Base-by-base conservation (phyloP, 2,113 vertebrate species). In the Taurulus bubalis region DNA sequence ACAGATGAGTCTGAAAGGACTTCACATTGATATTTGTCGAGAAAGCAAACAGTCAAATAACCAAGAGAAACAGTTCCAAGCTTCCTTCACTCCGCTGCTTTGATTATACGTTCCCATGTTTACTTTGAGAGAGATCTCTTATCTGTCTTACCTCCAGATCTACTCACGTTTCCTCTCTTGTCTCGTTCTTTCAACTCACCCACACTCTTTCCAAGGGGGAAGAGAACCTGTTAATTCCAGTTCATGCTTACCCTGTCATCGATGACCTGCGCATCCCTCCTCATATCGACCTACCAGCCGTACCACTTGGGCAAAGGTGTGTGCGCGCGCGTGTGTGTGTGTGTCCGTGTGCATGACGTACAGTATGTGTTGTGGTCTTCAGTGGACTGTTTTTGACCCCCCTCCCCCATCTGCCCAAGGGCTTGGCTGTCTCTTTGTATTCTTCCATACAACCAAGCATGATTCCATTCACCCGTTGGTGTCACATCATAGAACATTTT, bases 181-280 rank as follows among this genome's bases (percentile, higher is more conserved):
- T 67, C 24, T 68, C 65, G 67, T 68, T 82, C 73, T 77, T 72
- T 71, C 80, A 87, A 73, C 67, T 71, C 10, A 9, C 45, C 56
- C 47, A 2, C 69, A 6, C 3, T 0, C 40, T 67, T 86, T 90
- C 88, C 3, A 76, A 99, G 98, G 96, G 92, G 76, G 97, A 96
- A 18, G 96, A 98, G 30, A 97, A 96, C 49, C 95, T 98, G 75
- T 84, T 97, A 20, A 64, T 99, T 92, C 96, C 97, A 76, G 77
- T 98, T 74, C 97, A 99, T 88, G 98, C 95, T 84, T 99, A 99
- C 87, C 97, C 98, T 64, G 84, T 95, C 81, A 89, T 95, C 75
- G 95, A 97, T 87, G 94, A 96, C 84, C 85, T 97, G 88, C 92
- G 95, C 75, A 96, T 99, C 89, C 98, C 98, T 60, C 91, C 96